Evolutionary conservation across 2,888 invertebrate genomes (phyloP).

Genomic region (Scaptomyza reducta): DNA sequence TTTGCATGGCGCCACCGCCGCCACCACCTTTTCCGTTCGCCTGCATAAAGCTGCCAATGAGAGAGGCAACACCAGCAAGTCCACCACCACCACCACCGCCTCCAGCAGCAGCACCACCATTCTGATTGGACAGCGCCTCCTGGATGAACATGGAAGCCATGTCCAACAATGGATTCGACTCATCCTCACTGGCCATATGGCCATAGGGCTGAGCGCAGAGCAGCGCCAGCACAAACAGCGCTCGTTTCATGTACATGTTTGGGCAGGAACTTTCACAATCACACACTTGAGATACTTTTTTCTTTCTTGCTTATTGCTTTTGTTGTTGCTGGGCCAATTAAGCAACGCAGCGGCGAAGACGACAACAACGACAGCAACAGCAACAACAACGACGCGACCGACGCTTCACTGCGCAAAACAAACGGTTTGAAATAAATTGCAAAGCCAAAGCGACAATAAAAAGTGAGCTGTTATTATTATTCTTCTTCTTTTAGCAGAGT

Average conservation of each 20-base stretch:
- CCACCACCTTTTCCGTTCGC: slow-evolving; percentile 84
- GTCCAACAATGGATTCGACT: slow-evolving; percentile 88
- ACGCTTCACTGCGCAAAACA: slow-evolving; percentile 69
- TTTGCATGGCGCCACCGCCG: slow-evolving; percentile 81
- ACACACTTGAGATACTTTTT: slow-evolving; percentile 71
- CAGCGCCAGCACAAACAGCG: slow-evolving; percentile 73
- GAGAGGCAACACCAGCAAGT: slow-evolving; percentile 86
- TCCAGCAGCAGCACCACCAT: slow-evolving; percentile 77
- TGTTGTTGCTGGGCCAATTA: slow-evolving; percentile 67
- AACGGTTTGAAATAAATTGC: slow-evolving; percentile 41
- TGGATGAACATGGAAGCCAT: slow-evolving; percentile 89
- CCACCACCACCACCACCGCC: slow-evolving; percentile 82
- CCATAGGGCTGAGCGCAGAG: slow-evolving; percentile 78
- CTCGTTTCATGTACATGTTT: slow-evolving; percentile 77
- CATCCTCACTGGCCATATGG: slow-evolving; percentile 84
- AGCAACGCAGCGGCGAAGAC: slow-evolving; percentile 57
- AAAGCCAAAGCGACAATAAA: slow-evolving; percentile 31
- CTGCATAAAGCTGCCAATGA: slow-evolving; percentile 89
- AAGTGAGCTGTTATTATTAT: slow-evolving; percentile 39
- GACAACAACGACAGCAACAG: neutral
- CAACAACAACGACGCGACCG: slow-evolving; percentile 20
- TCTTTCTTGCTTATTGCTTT: slow-evolving; percentile 32
- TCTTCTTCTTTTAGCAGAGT: slow-evolving; percentile 14
- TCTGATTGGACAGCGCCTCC: slow-evolving; percentile 85
- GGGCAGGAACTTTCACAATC: slow-evolving; percentile 81